Evolutionary conservation across 1,140 invertebrate genomes (phyloP), one percentile per base, ranked within the genome.

Genomic region (Pseudoatta argentina): DNA sequence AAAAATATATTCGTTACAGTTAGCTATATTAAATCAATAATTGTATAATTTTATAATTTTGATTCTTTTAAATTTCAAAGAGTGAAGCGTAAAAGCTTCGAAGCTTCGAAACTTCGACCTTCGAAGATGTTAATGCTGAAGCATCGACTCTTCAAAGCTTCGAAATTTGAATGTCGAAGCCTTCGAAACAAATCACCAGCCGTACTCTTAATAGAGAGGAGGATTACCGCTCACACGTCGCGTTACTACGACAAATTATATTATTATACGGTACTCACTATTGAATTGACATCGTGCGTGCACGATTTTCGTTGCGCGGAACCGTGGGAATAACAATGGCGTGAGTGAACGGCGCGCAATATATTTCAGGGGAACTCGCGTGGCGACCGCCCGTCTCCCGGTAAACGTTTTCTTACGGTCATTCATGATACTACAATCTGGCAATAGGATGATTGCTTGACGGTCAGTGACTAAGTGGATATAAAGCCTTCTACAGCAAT

Each of bases 391-490:
- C 85, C 69, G 91, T 87, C 85, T 87, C 88, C 85, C 85, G 91
- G 88, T 91, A 88, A 69, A 88, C 90, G 51, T 94, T 94, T 95
- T 94, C 94, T 94, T 95, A 93, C 92, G 86, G 90, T 92, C 94
- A 94, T 93, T 94, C 93, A 95, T 94, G 92, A 93, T 91, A 92
- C 91, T 92, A 93, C 92, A 90, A 89, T 78, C 90, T 92, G 91
- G 91, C 93, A 95, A 95, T 94, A 94, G 94, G 77, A 94, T 94
- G 93, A 95, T 95, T 94, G 93, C 93, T 86, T 87, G 89, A 90
- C 93, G 79, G 91, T 89, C 89, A 83, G 92, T 90, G 87, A 91
- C 92, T 94, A 93, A 95, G 94, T 94, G 94, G 92, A 94, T 94
- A 94, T 94, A 94, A 93, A 94, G 92, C 93, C 94, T 94, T 93